Conservation (phyloP, 1,140 invertebrate species). For the Dufourea novaeangliae region DNA sequence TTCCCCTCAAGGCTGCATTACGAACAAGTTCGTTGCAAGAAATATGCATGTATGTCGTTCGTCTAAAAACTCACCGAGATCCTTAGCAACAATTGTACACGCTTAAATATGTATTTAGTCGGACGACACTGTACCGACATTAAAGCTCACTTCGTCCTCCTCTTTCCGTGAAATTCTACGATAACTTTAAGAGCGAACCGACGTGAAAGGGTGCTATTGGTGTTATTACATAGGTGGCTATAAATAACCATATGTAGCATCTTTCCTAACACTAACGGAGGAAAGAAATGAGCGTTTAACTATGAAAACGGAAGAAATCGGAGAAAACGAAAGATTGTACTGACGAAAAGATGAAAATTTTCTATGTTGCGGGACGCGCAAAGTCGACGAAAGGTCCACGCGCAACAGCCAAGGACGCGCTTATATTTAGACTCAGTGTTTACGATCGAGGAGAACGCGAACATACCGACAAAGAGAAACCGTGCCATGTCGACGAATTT, state of each 20-base stretch:
- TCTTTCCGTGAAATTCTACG: neutral
- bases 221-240: too few relatives aligned
- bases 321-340: neutral
- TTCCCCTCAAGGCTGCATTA: too few relatives aligned
- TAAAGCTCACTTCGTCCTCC: neutral
- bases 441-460: slow-evolving; percentile 34
- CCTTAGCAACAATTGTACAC: neutral
- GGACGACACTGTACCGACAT: neutral
- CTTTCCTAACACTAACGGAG: too few relatives aligned
- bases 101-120: neutral
- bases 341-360: neutral
- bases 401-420: slow-evolving; percentile 30
- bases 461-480: slow-evolving; percentile 4
- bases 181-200: neutral
- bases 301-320: too few relatives aligned
- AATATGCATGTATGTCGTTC: too few relatives aligned
- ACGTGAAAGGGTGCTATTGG: too few relatives aligned
- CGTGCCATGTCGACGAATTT: neutral
- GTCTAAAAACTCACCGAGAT: neutral
- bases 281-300: too few relatives aligned
- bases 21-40: too few relatives aligned
- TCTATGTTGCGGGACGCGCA: neutral
- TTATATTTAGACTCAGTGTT: slow-evolving; percentile 51
- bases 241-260: too few relatives aligned
- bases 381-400: slow-evolving; percentile 19